Base-by-base conservation (phyloP, 2,888 invertebrate species). In the Bruchidius siliquastri region DNA sequence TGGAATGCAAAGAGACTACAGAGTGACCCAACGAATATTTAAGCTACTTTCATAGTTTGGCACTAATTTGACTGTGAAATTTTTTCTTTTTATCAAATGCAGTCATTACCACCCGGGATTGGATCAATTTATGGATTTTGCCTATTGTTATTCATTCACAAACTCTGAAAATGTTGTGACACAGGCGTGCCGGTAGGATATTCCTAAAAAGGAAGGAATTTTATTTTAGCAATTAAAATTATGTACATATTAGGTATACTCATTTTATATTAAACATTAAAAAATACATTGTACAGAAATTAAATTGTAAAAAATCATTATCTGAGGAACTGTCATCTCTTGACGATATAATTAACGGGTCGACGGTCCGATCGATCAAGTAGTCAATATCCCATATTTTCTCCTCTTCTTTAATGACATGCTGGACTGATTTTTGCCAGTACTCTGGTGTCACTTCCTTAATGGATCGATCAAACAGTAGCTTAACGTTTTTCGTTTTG, bases 341-440 rank as follows among this genome's bases (percentile, higher is more conserved):
- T n/a, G n/a, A n/a, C n/a, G n/a, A n/a, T n/a, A n/a, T n/a, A n/a
- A n/a, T n/a, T n/a, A 26, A 26, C 26, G 26, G 26, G 26, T 26
- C 26, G 67, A 67, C 67, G 67, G 67, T 67, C 3, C 10, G 67
- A 10, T 67, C 67, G 67, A 67, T 67, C 2, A 67, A 67, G 67
- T 67, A 67, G 67, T 67, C 67, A 2, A 67, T 2, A 71, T 67
- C 22, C 71, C 6, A 71, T 49, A 67, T 71, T 71, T 71, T 66
- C 20, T 71, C 71, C 49, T 71, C 71, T 21, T 71, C 2, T 71
- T 67, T 22, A 22, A 70, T 71, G n/a, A 49, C 71, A 66, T 71
- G 66, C 8, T 49, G 71, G 71, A 71, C 71, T 71, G 71, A 32
- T 49, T 71, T 49, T 71, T 49, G 71, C 66, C 71, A 71, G 71